Evolutionary conservation across 2,797 vertebrate genomes (phyloP).

Genomic region (Poeciliopsis turneri): DNA sequence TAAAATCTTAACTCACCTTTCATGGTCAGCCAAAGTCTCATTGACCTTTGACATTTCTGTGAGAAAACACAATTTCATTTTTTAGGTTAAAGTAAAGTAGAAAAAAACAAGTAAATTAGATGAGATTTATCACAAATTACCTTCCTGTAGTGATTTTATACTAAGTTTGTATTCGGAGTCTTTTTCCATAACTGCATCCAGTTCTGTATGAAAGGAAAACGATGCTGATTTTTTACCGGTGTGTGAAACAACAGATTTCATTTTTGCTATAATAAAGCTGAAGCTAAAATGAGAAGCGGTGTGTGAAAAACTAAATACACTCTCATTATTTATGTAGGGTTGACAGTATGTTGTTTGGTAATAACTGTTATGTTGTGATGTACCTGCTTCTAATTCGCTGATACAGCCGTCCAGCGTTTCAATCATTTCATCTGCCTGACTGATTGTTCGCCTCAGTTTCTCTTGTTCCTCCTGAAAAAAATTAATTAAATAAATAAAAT

Average conservation of each 20-base stretch:
- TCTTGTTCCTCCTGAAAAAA: conserved; percentile 72
- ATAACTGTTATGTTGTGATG: neutral
- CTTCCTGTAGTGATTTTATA: conserved; percentile 68
- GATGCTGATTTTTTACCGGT: neutral
- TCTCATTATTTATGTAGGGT: neutral
- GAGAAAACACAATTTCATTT: neutral
- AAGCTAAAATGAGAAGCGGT: neutral
- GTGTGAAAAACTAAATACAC: neutral
- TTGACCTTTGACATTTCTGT: conserved; percentile 69
- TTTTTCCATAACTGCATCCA: conserved; percentile 63
- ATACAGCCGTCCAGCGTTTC: conserved; percentile 75
- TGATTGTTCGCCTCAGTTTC: conserved; percentile 62
- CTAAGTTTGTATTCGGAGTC: conserved; percentile 54
- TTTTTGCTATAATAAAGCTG: neutral
- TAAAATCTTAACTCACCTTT: conserved; percentile 60
- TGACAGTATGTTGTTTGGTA: neutral
- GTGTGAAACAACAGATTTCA: neutral
- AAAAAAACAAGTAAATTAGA: neutral
- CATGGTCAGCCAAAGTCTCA: conserved; percentile 48
- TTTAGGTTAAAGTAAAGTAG: neutral
- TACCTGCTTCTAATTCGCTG: conserved; percentile 75
- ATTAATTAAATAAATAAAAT: neutral
- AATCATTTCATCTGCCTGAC: conserved; percentile 69
- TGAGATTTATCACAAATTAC: conserved; percentile 35
- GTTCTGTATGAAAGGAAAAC: conserved; percentile 56